Evolutionary conservation across 2,113 vertebrate species (phyloP), one percentile per base, ranked within the genome.

Genomic region (Nematolebias whitei): DNA sequence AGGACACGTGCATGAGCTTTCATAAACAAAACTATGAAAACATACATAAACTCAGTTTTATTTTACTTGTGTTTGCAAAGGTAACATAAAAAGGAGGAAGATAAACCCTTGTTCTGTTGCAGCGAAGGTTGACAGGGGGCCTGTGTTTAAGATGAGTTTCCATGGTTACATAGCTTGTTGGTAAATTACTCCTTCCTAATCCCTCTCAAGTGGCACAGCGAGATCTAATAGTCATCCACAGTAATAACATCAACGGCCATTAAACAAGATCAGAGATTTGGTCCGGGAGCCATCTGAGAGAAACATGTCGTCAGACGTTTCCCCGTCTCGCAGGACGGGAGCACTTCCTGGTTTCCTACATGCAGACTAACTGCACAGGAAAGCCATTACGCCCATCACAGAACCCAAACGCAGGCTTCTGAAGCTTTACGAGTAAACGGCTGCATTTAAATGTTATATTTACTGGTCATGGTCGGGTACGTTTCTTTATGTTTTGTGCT

Each of bases 171-270:
- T 24, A 62, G 65, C 78, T 78, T 87, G 73, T 68, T 72, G 68
- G 61, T 54, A 71, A 80, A 80, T 84, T 71, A 74, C 61, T 74
- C 70, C 40, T 54, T 44, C 23, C 54, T 83, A 76, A 84, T 80
- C 82, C 75, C 68, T 73, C 84, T 80, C 62, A 62, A 85, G 79
- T 70, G 77, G 60, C 80, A 63, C 45, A 63, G 66, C 44, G 20
- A 76, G 82, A 86, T 87, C 82, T 81, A 81, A 83, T 68, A 77
- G 65, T 63, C 66, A 68, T 83, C 71, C 55, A 41, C 70, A 72
- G 79, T 80, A 85, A 91, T 79, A 78, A 75, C 76, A 85, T 89
- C 69, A 87, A 61, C 63, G 80, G 55, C 65, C 79, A 77, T 85
- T 83, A 88, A 83, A 74, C 65, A 75, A 55, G 62, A 68, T 53